Evolutionary conservation across 2,888 invertebrate genomes (phyloP), one percentile per base, ranked within the genome.

Genomic region (Invenusta paracnida): DNA sequence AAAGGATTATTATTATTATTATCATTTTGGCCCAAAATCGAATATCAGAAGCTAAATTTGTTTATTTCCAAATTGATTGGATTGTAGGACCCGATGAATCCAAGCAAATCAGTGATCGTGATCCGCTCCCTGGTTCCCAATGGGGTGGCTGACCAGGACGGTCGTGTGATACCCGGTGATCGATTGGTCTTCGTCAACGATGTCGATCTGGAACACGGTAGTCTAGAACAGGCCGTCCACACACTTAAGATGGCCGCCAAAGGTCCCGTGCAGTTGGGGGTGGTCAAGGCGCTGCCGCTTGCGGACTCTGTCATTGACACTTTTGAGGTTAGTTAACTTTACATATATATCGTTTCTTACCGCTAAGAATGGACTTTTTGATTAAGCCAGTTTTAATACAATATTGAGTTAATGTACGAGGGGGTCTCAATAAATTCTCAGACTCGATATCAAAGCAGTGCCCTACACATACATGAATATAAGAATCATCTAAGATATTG

Each of bases 61-160:
- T n/a, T n/a, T n/a, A n/a, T n/a, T n/a, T n/a, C n/a, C n/a, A n/a
- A n/a, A n/a, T n/a, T n/a, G 2, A 23, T 23, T 23, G 73, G 11
- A 73, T 17, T 11, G 5, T 48, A 73, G 73, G 73, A 73, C 25
- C 73, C 73, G 2, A 73, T 73, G 73, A 73, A 73, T 23, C 96
- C 97, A 81, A 94, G 95, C 89, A 97, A 98, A 92, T 97, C 97
- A 87, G 95, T 99, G 90, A 98, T 99, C 91, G 98, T 99, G 89
- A 97, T 99, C 91, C 94, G 98, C 88, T 97, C 97, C 88, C 93
- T 99, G 89, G 99, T 99, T 87, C 99, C 98, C 29, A 98, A 98
- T 83, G 99, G 99, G 27, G 97, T 98, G 84, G 99, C 99, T 81
- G 97, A 97, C 91, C 93, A 96, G 89, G 98, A 98, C 92, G 98